Conservation (phyloP, 2,888 invertebrate species). For the Camptogramma bilineatum region DNA sequence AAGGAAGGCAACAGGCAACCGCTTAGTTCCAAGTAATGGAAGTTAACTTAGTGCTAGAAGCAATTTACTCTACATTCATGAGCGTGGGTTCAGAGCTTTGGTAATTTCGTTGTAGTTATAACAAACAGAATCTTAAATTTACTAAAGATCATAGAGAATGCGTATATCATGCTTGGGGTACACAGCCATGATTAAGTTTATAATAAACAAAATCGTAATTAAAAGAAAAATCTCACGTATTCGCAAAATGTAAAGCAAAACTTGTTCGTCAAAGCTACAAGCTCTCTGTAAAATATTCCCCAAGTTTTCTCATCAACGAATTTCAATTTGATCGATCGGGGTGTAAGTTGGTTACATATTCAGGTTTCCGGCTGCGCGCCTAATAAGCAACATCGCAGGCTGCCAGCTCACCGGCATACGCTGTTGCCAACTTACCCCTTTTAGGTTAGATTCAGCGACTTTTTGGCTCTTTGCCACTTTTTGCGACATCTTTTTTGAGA, state of each 20-base stretch:
- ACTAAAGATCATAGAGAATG: too few relatives aligned
- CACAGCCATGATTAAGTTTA: too few relatives aligned
- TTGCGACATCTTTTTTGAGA: neutral
- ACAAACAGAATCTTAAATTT: too few relatives aligned
- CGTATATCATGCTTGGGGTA: too few relatives aligned
- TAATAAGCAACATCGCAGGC: slow-evolving; percentile 33
- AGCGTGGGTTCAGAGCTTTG: neutral
- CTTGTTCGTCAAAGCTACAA: neutral
- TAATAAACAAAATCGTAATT: too few relatives aligned
- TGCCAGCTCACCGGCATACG: slow-evolving; percentile 18
- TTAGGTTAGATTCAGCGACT: slow-evolving; percentile 19
- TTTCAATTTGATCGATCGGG: slow-evolving; percentile 31
- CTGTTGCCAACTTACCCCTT: slow-evolving; percentile 24
- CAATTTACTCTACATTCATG: neutral
- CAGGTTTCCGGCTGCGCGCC: slow-evolving; percentile 32
- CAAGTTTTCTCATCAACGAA: slow-evolving; percentile 30
- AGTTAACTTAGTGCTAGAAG: neutral
- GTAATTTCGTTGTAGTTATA: neutral
- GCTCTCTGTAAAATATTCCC: slow-evolving; percentile 18
- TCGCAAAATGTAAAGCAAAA: slow-evolving; percentile 1
- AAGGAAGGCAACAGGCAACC: slow-evolving; percentile 18
- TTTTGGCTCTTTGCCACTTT: slow-evolving; percentile 15
- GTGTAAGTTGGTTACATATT: slow-evolving; percentile 33
- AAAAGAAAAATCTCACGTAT: neutral
- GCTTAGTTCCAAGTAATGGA: neutral